A percentile compares a stretch with the other conserved stretches of the same genome.
phyloP scores from a whole-genome alignment of 2,113 vertebrate species.

The Protobothrops mucrosquamatus region DNA sequence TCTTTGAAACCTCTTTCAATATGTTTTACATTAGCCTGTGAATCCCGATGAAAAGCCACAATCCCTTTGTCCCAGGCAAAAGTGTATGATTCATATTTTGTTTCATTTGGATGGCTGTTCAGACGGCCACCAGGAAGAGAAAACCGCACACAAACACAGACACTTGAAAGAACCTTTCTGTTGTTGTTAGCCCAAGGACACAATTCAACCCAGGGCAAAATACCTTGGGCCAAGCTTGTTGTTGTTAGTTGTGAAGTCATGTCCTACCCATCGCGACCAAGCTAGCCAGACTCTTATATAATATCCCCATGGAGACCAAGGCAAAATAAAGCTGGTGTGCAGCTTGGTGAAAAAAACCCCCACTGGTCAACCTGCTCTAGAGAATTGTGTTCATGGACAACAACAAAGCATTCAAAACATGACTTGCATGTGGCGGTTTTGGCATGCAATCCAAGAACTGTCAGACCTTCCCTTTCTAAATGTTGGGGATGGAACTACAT shows the following conservation, averaged over 20 bases:
- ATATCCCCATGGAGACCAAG: background rate
- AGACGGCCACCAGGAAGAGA: background rate
- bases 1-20: background rate
- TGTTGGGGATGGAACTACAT: background rate
- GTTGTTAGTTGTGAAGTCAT: no score
- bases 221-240: background rate
- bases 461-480: background rate
- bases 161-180: background rate
- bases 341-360: background rate
- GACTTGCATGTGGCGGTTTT: background rate
- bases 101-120: background rate
- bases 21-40: background rate
- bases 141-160: background rate
- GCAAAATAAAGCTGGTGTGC: background rate
- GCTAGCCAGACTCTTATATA: background rate
- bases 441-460: background rate
- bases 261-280: background rate
- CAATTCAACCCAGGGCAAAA: background rate
- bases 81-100: background rate
- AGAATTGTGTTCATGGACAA: background rate
- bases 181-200: background rate
- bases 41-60: background rate
- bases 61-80: background rate
- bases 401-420: background rate
- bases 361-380: background rate